A percentile compares a stretch with the other conserved stretches of the same genome.
phyloP scores from a whole-genome alignment of 1,140 invertebrate species.

The Harpegnathos saltator region DNA sequence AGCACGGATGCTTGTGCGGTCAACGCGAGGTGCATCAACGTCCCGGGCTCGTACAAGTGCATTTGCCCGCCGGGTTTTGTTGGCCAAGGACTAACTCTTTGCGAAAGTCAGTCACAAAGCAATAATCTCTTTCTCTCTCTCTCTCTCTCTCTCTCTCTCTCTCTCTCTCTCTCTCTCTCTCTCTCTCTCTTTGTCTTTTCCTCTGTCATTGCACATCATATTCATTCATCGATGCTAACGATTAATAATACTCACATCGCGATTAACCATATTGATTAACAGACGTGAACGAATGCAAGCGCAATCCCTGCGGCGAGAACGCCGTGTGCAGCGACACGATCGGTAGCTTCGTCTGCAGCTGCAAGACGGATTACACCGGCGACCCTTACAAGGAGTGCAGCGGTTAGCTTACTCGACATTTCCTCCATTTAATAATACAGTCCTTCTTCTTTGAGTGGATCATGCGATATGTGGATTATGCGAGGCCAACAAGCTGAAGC shows the following conservation, averaged over 20 bases:
- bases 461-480: no score
- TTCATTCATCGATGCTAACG: slow-evolving; percentile 11
- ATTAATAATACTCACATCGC: slow-evolving; percentile 66
- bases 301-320: slow-evolving; percentile 94
- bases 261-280: slow-evolving; percentile 83
- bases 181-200: no score
- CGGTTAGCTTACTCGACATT: slow-evolving; percentile 83
- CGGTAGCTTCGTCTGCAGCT: slow-evolving; percentile 94
- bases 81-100: slow-evolving; percentile 89
- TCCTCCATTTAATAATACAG: slow-evolving; percentile 36
- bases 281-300: slow-evolving; percentile 96
- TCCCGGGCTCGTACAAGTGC: slow-evolving; percentile 91
- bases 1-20: slow-evolving; percentile 88
- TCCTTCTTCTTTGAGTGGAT: no score
- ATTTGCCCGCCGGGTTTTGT: slow-evolving; percentile 91
- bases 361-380: slow-evolving; percentile 93
- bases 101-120: slow-evolving; percentile 91
- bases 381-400: slow-evolving; percentile 93
- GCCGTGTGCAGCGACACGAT: slow-evolving; percentile 94
- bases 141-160: background rate
- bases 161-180: background rate
- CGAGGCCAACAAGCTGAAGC: background rate
- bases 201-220: background rate
- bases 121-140: slow-evolving; percentile 8
- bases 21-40: slow-evolving; percentile 91